Evolutionary conservation across 2,797 vertebrate genomes (phyloP), one percentile per base, ranked within the genome.

Genomic region (Microcaecilia unicolor): DNA sequence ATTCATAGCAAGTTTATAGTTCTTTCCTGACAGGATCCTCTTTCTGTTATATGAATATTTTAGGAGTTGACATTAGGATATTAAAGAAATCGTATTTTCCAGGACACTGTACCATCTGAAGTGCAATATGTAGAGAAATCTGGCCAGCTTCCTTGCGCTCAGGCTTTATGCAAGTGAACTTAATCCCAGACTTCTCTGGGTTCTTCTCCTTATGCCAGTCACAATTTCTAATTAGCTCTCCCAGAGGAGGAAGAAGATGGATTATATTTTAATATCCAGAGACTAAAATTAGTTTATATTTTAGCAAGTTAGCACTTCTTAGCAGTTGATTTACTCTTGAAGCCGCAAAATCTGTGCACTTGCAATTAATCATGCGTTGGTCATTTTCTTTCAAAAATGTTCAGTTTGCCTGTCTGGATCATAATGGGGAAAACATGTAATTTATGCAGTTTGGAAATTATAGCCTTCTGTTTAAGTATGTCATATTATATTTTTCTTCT

Each of bases 201-300:
- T 72, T 78, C 65, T 64, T 78, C 77, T 85, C 79, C 65, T 66
- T 66, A 61, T 68, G 76, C 80, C 87, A 86, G 76, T 86, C 88
- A 77, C 81, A 75, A 85, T 87, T 88, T 84, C 83, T 85, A 86
- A 81, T 82, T 91, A 90, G 85, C 80, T 84, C 77, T 80, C 78
- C 81, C 51, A 50, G 45, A 60, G 81, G 84, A 86, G 79, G 72
- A 85, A 70, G 80, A 81, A 89, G 86, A 83, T 88, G 83, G 79
- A 90, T 93, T 91, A 84, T 92, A 87, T 93, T 93, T 93, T 94
- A 90, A 76, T 88, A 89, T 81, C 80, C 80, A 66, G 75, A 76
- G 82, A 82, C 86, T 84, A 84, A 89, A 91, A 89, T 84, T 83
- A 86, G 90, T 90, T 91, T 90, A 67, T 87, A 78, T 92, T 92